Evolutionary conservation across 2,113 vertebrate species (phyloP), one percentile per base, ranked within the genome.

Genomic region (Macheiramphus alcinus): DNA sequence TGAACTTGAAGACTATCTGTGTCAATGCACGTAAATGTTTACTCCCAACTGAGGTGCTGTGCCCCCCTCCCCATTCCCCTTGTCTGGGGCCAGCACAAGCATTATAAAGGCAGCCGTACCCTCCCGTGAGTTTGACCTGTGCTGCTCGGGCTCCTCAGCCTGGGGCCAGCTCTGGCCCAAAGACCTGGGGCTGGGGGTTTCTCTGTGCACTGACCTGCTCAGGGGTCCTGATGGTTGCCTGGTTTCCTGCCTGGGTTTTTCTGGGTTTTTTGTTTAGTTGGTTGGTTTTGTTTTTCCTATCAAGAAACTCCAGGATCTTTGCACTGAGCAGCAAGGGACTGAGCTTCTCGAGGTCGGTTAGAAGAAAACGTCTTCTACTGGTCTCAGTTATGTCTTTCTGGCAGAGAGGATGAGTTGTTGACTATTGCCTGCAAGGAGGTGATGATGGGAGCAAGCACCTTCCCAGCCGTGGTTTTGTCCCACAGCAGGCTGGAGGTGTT

Each of bases 1-100:
- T 21, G 9, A 94, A 94, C 81, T 92, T 92, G 83, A 91, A 90
- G 78, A 97, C 45, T 96, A 43, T 96, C 85, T 96, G 87, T 97
- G 97, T 96, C 90, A 83, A 92, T 96, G 95, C 97, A 97, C 90
- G 86, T 96, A 80, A 47, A 79, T 97, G 97, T 97, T 97, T 95
- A 93, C 88, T 93, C 90, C 90, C 71, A 91, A 5, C 70, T 56
- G 86, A 94, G 95, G 83, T 95, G 93, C 95, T 95, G 93, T 93
- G 94, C 31, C 26, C 80, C 36, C 2, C 22, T 40, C 70, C 76
- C 48, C 3, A 9, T 80, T 80, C 13, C 80, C 38, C 16, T 36
- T 55, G 58, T 75, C 47, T 58, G 70, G 93, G 89, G 53, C 80
- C 93, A 95, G 87, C 85, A 91, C 67, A 62, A 70, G 74, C 22